A percentile compares a stretch with the other conserved stretches of the same genome.
Conservation (phyloP, 2,888 invertebrate species). For the Chrysodeixis includens region DNA sequence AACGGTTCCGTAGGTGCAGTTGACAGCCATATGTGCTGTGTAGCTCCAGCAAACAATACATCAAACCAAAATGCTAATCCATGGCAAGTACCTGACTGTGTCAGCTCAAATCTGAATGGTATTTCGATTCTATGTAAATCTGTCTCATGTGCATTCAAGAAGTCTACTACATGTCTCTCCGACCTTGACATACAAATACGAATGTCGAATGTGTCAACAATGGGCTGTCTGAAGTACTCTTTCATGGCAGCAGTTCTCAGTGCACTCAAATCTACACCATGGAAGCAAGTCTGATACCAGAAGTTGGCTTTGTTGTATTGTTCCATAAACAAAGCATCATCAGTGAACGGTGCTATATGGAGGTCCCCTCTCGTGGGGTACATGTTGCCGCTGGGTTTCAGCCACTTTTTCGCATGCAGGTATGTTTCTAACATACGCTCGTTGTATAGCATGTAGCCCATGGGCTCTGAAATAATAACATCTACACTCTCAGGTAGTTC, state of each 20-base stretch:
- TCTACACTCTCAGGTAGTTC: constrained; percentile 98
- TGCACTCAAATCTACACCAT: constrained; percentile 98
- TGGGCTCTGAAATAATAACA: constrained; percentile 99
- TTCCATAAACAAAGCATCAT: constrained; percentile 99
- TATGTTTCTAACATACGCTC: constrained; percentile 99
- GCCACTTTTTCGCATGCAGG: constrained; percentile 99
- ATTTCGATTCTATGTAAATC: constrained; percentile 98
- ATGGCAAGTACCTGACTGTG: constrained; percentile 98
- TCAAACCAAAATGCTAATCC: constrained; percentile 99
- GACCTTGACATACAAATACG: constrained; percentile 98
- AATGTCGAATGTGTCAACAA: constrained; percentile 99
- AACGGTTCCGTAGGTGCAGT: constrained; percentile 99
- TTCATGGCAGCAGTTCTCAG: constrained; percentile 98
- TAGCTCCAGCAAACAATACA: constrained; percentile 97
- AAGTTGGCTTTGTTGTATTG: constrained; percentile 99
- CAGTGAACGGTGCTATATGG: constrained; percentile 99
- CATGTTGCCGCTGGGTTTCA: constrained; percentile 98
- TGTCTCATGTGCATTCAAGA: constrained; percentile 96
- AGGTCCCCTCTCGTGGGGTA: constrained; percentile 99
- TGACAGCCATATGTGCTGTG: constrained; percentile 98
- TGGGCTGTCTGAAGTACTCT: constrained; percentile 99
- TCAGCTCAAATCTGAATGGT: constrained; percentile 97
- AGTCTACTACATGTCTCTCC: constrained; percentile 97
- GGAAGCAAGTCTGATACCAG: constrained; percentile 99
- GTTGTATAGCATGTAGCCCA: constrained; percentile 99